phyloP scores from a whole-genome alignment of 1,140 invertebrate genomes.

The Agrypnia vestita region DNA sequence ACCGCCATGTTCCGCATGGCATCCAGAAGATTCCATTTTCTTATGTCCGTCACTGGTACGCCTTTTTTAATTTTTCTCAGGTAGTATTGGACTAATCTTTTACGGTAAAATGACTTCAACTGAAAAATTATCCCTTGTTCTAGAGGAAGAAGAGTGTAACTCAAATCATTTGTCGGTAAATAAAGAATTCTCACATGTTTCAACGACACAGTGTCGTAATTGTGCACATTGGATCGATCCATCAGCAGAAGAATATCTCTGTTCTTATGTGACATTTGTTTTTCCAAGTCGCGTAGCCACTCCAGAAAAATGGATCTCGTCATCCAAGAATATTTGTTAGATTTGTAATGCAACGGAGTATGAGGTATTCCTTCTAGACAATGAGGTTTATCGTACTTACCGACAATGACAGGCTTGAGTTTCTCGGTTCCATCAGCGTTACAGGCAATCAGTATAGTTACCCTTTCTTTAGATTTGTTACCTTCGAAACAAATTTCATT shows the following conservation, averaged over 20 bases:
- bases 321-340: slow-evolving; percentile 32
- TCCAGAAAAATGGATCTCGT: slow-evolving; percentile 11
- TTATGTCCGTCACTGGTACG: neutral
- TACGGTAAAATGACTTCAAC: slow-evolving; percentile 5
- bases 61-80: slow-evolving; percentile 37
- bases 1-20: slow-evolving; percentile 29
- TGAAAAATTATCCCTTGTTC: slow-evolving; percentile 29
- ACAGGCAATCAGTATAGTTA: slow-evolving; percentile 20
- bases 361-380: slow-evolving; percentile 26
- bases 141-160: slow-evolving; percentile 17
- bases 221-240: slow-evolving; percentile 24
- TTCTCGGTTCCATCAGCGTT: slow-evolving; percentile 25
- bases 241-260: slow-evolving; percentile 34
- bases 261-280: slow-evolving; percentile 33
- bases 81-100: slow-evolving; percentile 20
- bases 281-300: slow-evolving; percentile 20
- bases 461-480: slow-evolving; percentile 18
- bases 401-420: slow-evolving; percentile 22
- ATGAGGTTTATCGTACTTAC: slow-evolving; percentile 9
- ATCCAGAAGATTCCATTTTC: slow-evolving; percentile 32
- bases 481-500: slow-evolving; percentile 29
- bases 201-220: neutral
- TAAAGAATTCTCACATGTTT: slow-evolving; percentile 22
- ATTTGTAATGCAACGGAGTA: slow-evolving; percentile 28
- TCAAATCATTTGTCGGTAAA: slow-evolving; percentile 22